Base-by-base conservation (phyloP, 1,140 invertebrate species). In the Aradophagus sp. region DNA sequence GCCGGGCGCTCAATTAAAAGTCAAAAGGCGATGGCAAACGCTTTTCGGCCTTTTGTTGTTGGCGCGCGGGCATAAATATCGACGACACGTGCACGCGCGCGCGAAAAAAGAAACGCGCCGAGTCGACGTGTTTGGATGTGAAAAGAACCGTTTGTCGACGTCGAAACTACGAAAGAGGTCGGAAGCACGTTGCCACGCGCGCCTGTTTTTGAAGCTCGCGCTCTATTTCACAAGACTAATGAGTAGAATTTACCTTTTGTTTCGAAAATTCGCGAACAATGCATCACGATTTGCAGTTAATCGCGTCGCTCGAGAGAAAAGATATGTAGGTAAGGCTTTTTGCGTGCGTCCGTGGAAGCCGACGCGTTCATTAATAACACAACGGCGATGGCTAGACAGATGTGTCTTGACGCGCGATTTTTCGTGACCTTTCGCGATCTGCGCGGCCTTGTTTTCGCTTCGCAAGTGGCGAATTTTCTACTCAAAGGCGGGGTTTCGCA, bases 171-270 rank as follows among this genome's bases (percentile, higher is more conserved):
- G 53, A 67, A 67, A 67, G 63, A 67, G 48, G 61, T 67, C 52
- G 63, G 38, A 58, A 67, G 61, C 48, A 67, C 39, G 32, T 50
- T 29, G 44, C 58, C 44, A 63, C 56, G 50, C 56, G 45, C 50
- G 52, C 59, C 67, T 63, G 58, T 71, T 71, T 71, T 71, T 71
- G 67, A 59, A 65, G 68, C 53, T 56, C 48, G 35, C 68, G 68
- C 59, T 65, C 67, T 59, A 71, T 65, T 71, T 71, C 58, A 63
- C 67, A 58, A 62, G 52, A 63, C 58, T 63, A 63, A 71, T 48
- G 67, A 71, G 58, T 45, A 58, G 50, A 61, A 56, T 69, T 69
- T 62, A 42, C 66, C 56, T 61, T 61, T 69, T 53, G 56, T 61
- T 61, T 69, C 58, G 66, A 62, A 69, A 69, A 69, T 69, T 61